phyloP scores from a whole-genome alignment of 2,113 vertebrate genomes.

The Cyanoliseus patagonus region DNA sequence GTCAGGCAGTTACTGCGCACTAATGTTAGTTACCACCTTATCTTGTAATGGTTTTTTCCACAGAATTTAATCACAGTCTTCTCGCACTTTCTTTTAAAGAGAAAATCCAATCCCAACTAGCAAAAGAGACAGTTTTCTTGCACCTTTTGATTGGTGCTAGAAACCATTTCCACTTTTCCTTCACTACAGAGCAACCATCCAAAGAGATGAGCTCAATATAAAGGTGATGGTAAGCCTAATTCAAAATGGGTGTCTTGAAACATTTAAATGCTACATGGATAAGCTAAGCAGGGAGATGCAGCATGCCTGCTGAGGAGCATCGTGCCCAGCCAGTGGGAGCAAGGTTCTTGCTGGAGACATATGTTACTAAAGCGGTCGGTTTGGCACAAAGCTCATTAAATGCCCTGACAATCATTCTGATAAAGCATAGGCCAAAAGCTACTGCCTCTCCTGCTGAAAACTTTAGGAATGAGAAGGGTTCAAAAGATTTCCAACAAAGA shows the following conservation, averaged over 20 bases:
- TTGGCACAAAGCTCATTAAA: slow-evolving; percentile 13
- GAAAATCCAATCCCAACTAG: background rate
- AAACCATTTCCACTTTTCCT: background rate
- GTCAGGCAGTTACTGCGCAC: background rate
- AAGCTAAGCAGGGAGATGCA: background rate
- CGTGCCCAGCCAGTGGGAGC: background rate
- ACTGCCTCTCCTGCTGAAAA: background rate
- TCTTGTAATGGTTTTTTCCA: background rate
- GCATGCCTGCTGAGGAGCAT: background rate
- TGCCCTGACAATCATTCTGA: background rate
- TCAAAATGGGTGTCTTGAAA: background rate
- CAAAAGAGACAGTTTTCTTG: background rate
- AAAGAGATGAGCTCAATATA: background rate
- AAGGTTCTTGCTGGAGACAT: background rate
- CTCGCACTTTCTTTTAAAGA: background rate
- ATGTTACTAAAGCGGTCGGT: background rate
- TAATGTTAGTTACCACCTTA: background rate
- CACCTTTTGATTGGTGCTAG: rapidly evolving
- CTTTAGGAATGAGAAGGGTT: background rate
- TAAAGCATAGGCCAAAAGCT: background rate
- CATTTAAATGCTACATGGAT: background rate
- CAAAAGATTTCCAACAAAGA: background rate
- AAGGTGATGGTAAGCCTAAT: background rate
- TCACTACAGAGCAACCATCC: background rate
- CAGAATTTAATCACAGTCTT: background rate